Evolutionary conservation across 2,113 vertebrate genomes (phyloP).

Genomic region (Numida meleagris): DNA sequence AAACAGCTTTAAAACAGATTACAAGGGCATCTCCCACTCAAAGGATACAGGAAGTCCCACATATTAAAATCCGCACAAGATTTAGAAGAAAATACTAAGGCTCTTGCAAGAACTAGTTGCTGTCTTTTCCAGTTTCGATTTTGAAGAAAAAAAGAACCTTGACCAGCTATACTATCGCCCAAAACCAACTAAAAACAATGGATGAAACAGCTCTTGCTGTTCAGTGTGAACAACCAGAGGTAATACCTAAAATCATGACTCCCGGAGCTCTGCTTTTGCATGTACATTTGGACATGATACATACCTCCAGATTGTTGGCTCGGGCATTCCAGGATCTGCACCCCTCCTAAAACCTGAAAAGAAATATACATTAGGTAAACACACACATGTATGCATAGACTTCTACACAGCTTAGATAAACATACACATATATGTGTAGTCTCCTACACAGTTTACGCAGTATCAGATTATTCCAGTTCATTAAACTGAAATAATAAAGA

Average conservation of each 20-base stretch:
- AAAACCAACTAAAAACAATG: not conserved
- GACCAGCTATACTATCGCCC: not conserved
- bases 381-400: not conserved
- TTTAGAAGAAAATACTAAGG: not conserved
- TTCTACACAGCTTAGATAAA: not conserved
- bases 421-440: not conserved
- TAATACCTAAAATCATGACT: not conserved
- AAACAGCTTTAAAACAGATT: not conserved
- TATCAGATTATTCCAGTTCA: not conserved
- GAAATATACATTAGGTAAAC: conserved; percentile 8
- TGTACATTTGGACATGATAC: not conserved
- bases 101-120: not conserved
- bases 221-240: not conserved
- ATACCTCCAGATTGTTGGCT: conserved; percentile 92
- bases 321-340: conserved; percentile 97
- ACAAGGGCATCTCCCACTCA: not conserved
- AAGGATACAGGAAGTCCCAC: not conserved
- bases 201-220: not conserved
- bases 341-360: conserved; percentile 93
- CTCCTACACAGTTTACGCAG: not conserved
- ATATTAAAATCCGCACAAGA: not conserved
- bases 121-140: not conserved
- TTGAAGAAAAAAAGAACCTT: not conserved
- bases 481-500: not conserved
- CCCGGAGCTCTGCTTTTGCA: not conserved